Conservation (phyloP, 2,113 vertebrate species). For the Pogonocichla stellata region DNA sequence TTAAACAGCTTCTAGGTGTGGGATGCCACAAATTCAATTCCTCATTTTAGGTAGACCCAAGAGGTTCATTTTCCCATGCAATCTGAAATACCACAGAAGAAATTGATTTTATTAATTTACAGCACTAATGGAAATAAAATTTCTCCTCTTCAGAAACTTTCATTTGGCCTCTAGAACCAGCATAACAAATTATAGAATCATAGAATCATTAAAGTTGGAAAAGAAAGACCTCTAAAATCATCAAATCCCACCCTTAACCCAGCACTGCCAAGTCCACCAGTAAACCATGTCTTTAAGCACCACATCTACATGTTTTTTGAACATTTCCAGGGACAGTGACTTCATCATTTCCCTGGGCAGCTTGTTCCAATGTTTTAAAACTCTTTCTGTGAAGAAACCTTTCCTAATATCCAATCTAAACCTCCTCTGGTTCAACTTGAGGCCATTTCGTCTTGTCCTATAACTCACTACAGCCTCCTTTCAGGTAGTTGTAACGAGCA, state of each 20-base stretch:
- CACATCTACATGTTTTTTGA: too few relatives aligned
- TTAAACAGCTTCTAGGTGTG: background rate
- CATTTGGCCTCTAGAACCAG: background rate
- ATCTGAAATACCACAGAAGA: background rate
- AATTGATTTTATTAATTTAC: background rate
- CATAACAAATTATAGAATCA: background rate
- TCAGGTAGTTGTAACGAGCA: background rate
- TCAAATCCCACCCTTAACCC: background rate
- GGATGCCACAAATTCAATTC: background rate
- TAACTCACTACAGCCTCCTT: background rate
- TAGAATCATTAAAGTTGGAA: background rate
- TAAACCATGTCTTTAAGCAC: background rate
- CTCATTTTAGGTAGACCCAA: background rate
- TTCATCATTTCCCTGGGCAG: too few relatives aligned
- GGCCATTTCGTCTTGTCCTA: background rate
- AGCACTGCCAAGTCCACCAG: background rate
- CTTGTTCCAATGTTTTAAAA: too few relatives aligned
- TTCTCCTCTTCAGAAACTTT: background rate
- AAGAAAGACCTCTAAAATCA: background rate
- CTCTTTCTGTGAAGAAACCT: too few relatives aligned
- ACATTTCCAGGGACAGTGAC: too few relatives aligned
- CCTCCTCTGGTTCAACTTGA: background rate
- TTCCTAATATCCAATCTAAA: too few relatives aligned
- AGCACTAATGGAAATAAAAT: background rate
- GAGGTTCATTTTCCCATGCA: background rate